Conservation (phyloP, 2,888 invertebrate genomes). For the Pollenia griseotomentosa region DNA sequence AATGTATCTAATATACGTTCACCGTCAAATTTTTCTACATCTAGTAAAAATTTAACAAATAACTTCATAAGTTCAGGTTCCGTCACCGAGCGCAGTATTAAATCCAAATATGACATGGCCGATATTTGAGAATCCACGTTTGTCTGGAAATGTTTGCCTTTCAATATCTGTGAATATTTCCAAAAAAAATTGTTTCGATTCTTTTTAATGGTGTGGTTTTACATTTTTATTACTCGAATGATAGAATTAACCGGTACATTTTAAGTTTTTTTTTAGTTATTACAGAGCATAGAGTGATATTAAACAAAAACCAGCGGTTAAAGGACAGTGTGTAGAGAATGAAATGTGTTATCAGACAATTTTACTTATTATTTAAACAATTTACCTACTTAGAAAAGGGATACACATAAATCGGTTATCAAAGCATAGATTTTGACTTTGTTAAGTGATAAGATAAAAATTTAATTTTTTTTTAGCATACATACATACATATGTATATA, state of each 20-base stretch:
- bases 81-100: conserved; percentile 94
- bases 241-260: not conserved
- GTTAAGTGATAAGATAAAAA: no score
- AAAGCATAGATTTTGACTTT: no score
- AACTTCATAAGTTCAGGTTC: conserved; percentile 92
- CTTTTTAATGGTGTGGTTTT: conserved; percentile 81
- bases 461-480: no score
- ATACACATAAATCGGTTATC: no score
- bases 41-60: conserved; percentile 93
- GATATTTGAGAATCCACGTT: conserved; percentile 95
- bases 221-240: not conserved
- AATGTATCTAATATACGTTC: conserved; percentile 92
- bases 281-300: conserved; percentile 12
- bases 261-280: conserved; percentile 15
- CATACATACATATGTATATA: no score
- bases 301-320: conserved; percentile 33
- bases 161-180: conserved; percentile 83
- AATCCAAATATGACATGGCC: conserved; percentile 96
- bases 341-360: conserved; percentile 24
- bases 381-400: no score
- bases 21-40: conserved; percentile 93
- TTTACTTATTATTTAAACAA: no score
- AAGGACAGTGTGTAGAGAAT: conserved; percentile 11
- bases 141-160: conserved; percentile 89
- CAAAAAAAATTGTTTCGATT: conserved; percentile 82